phyloP scores from a whole-genome alignment of 1,140 invertebrate genomes.

The Anastrepha ludens region DNA sequence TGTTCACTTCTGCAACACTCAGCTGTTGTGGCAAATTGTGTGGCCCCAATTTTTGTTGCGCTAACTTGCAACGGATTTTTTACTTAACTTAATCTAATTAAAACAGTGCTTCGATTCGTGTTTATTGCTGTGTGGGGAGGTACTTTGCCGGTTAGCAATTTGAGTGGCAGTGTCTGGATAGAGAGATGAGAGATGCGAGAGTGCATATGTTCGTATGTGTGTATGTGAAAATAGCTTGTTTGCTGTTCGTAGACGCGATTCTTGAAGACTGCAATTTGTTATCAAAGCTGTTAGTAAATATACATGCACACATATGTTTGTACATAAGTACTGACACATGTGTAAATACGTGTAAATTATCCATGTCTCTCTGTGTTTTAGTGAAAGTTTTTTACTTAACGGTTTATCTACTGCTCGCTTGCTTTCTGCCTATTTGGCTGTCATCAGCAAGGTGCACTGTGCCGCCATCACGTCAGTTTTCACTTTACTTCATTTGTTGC shows the following conservation, averaged over 20 bases:
- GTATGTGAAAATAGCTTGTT: neutral
- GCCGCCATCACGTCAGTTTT: constrained; percentile 43
- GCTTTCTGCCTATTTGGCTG: constrained; percentile 27
- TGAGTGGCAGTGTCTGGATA: neutral
- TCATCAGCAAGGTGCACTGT: constrained; percentile 31
- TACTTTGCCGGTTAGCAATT: neutral
- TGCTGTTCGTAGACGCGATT: neutral
- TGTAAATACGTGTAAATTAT: too few species aligned
- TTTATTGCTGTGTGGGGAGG: neutral
- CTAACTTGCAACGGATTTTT: constrained; percentile 44
- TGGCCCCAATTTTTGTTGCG: constrained; percentile 16
- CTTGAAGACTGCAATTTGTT: constrained; percentile 2
- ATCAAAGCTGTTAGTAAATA: constrained; percentile 24
- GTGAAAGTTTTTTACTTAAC: constrained; percentile 50
- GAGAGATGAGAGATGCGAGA: neutral
- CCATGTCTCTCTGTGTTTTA: neutral
- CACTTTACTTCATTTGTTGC: constrained; percentile 38
- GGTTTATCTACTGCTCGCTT: constrained; percentile 26
- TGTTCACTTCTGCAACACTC: neutral
- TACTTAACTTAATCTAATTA: constrained; percentile 52
- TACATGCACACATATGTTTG: neutral
- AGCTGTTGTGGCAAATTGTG: constrained; percentile 6
- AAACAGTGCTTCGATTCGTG: constrained; percentile 21
- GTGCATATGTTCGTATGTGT: too few species aligned
- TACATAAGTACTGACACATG: neutral